phyloP scores from a whole-genome alignment of 1,140 invertebrate genomes.

The Drosophila lowei region DNA sequence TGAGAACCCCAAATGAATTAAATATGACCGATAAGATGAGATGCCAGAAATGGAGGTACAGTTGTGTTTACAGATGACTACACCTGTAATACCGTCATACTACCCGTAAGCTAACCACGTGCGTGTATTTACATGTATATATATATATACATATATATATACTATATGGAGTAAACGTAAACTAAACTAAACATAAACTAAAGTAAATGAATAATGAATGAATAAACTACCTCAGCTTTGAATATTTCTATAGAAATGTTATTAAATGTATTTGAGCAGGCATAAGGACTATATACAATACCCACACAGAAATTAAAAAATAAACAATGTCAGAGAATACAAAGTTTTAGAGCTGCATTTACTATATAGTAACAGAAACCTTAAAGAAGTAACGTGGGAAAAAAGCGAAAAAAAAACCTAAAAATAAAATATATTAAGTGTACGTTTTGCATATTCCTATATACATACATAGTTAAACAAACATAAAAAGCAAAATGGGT shows the following conservation, averaged over 20 bases:
- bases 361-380: slow-evolving; percentile 57
- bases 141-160: slow-evolving; percentile 53
- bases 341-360: slow-evolving; percentile 81
- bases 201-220: slow-evolving; percentile 59
- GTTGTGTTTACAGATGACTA: too few relatives aligned
- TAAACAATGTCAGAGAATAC: slow-evolving; percentile 45
- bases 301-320: slow-evolving; percentile 28
- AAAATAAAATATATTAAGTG: slow-evolving; percentile 58
- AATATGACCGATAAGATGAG: too few relatives aligned
- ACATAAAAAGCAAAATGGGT: slow-evolving; percentile 53
- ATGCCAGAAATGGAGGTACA: too few relatives aligned
- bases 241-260: slow-evolving; percentile 81
- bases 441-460: slow-evolving; percentile 80
- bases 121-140: slow-evolving; percentile 15
- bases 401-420: slow-evolving; percentile 21
- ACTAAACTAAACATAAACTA: slow-evolving; percentile 45
- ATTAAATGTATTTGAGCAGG: slow-evolving; percentile 69
- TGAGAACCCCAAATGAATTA: too few relatives aligned
- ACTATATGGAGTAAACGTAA: slow-evolving; percentile 50
- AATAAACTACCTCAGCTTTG: slow-evolving; percentile 80
- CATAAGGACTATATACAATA: slow-evolving; percentile 38
- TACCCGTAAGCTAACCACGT: slow-evolving; percentile 7
- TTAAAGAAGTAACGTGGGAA: slow-evolving; percentile 18
- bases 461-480: slow-evolving; percentile 63
- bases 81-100: too few relatives aligned